Base-by-base conservation (phyloP, 2,113 vertebrate genomes). In the Nothobranchius furzeri region DNA sequence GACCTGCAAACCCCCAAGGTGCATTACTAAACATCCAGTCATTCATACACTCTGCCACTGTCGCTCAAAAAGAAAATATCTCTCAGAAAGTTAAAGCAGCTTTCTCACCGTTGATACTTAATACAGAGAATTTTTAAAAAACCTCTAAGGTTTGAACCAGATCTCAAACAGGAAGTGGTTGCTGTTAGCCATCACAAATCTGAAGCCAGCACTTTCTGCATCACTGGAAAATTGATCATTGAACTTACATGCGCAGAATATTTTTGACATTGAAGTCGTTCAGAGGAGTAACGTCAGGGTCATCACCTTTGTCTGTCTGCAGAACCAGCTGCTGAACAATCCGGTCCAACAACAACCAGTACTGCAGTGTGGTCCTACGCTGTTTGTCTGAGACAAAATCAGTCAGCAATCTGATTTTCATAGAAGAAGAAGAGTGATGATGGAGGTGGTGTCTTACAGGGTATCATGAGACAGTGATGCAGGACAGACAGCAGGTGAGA, bases 261-360 rank as follows among this genome's bases (percentile, higher is more conserved):
- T 96, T 98, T 90, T 94, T 98, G 60, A 99, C 95, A 10, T 93
- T 98, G 91, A 99, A 99, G 89, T 98, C 97, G 78, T 97, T 96
- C 91, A 99, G 12, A 0, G 95, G 95, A 40, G 96, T 92, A 55
- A 88, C 86, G 68, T 99, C 97, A 0, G 96, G 97, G 86, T 99
- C 95, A 69, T 96, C 89, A 0, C 97, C 97, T 88, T 92, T 94
- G 60, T 99, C 97, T 12, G 96, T 95, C 87, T 99, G 97, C 17
- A 99, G 94, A 74, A 99, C 95, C 0, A 99, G 94, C 92, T 99
- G 97, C 86, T 99, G 97, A 6, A 99, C 92, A 87, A 99, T 98
- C 51, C 96, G 88, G 85, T 99, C 97, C 67, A 99, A 91, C 77
- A 99, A 93, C 88, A 97, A 95, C 97, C 97, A 99, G 63, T 98